A percentile compares a stretch with the other conserved stretches of the same genome.
Evolutionary conservation across 2,113 vertebrate species (phyloP).

Genomic region (Zingel zingel): DNA sequence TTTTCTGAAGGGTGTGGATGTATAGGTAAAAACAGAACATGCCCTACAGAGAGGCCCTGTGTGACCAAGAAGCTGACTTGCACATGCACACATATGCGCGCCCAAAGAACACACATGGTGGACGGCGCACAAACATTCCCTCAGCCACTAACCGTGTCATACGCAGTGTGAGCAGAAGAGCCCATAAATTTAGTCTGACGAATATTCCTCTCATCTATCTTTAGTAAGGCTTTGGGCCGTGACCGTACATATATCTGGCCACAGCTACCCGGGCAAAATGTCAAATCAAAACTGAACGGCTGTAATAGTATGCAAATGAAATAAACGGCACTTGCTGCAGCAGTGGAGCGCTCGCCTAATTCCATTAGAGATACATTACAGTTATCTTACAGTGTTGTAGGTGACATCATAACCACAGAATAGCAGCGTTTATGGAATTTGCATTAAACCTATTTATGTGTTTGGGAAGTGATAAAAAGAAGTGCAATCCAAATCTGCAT

Average conservation of each 20-base stretch:
- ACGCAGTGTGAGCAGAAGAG: conserved; percentile 37
- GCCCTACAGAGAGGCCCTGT: conserved; percentile 42
- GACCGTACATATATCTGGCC: conserved; percentile 52
- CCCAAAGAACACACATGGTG: neutral
- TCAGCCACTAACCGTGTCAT: conserved; percentile 50
- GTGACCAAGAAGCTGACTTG: conserved; percentile 13
- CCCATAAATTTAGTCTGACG: conserved; percentile 65
- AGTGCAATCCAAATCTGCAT: conserved; percentile 6
- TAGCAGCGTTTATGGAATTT: conserved; percentile 12
- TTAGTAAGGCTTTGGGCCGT: conserved; percentile 69
- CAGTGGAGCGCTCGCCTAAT: conserved; percentile 25
- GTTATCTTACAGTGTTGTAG: neutral
- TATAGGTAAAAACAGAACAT: conserved; percentile 68
- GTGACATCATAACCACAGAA: neutral
- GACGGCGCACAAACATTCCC: neutral
- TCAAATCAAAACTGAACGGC: conserved; percentile 56
- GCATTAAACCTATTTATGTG: neutral
- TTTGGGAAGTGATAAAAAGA: neutral
- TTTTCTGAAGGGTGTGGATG: conserved; percentile 61
- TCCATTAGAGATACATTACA: neutral
- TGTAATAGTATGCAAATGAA: conserved; percentile 57
- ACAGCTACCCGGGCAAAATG: conserved; percentile 68
- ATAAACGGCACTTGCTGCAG: conserved; percentile 51
- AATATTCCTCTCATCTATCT: conserved; percentile 69
- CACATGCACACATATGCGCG: neutral